Percentiles rank a stretch among this genome's conserved stretches.
These are phyloP conservation scores for Lamellibrachia satsuma DNA, from an alignment of 2,888 invertebrate genomes.

Conservation along the genomic window DNA sequence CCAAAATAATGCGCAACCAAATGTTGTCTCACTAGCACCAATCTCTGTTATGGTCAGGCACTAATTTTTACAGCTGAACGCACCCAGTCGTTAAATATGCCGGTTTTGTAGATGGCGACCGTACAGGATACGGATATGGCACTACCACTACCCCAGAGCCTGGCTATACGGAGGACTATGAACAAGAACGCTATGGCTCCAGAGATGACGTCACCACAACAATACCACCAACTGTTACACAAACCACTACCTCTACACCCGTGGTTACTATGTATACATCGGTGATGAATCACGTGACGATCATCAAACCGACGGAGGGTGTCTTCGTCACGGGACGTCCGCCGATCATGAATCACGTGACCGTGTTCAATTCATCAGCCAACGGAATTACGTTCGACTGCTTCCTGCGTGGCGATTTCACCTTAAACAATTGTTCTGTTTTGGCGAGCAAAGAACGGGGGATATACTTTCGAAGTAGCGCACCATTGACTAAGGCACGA, in stretches of 20 bases:
- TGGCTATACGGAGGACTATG: neutral
- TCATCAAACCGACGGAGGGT: neutral
- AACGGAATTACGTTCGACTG: neutral
- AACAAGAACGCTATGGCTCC: neutral
- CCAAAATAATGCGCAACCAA: too few relatives aligned
- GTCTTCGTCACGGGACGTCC: neutral
- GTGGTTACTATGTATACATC: neutral
- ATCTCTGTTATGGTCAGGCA: too few relatives aligned
- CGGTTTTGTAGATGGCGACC: too few relatives aligned
- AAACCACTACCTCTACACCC: neutral
- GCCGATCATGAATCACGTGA: neutral
- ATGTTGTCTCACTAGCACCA: too few relatives aligned
- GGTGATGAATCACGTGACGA: neutral
- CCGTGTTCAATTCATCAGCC: neutral
- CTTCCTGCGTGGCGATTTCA: neutral
- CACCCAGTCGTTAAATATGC: too few relatives aligned
- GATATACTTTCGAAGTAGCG: neutral
- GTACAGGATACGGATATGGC: too few relatives aligned
- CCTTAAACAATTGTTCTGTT: neutral
- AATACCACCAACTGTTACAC: neutral
- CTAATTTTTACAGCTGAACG: too few relatives aligned
- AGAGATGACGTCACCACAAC: neutral
- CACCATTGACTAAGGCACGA: neutral
- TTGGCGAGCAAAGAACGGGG: neutral
- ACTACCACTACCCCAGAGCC: too few relatives aligned